A percentile compares a stretch with the other conserved stretches of the same genome.
phyloP scores from a whole-genome alignment of 2,888 invertebrate genomes.

The Drosophila borealis region DNA sequence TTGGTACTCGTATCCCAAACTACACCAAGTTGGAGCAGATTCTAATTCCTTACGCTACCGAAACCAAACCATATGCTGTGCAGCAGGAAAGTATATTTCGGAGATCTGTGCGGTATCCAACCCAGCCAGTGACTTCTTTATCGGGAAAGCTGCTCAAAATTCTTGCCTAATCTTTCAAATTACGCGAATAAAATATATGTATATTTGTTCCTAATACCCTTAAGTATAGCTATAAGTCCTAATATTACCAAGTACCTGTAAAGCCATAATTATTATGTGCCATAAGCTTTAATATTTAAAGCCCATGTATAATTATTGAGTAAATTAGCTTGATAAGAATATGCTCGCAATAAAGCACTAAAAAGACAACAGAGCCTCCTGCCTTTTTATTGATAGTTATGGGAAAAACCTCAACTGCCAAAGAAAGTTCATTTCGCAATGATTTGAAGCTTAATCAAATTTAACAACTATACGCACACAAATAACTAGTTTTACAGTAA shows the following conservation, averaged over 20 bases:
- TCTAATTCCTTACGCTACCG: neutral
- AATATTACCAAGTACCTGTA: neutral
- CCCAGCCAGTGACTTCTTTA: slow-evolving; percentile 60
- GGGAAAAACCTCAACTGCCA: too few species aligned
- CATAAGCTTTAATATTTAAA: slow-evolving; percentile 5
- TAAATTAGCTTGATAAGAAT: neutral
- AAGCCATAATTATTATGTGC: neutral
- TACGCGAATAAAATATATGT: neutral
- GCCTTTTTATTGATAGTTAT: too few species aligned
- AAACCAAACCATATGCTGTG: slow-evolving; percentile 11
- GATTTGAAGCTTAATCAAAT: too few species aligned
- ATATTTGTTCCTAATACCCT: neutral
- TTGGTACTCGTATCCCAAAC: neutral
- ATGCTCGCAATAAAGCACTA: slow-evolving; percentile 11
- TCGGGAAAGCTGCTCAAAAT: slow-evolving; percentile 65
- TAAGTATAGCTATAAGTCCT: slow-evolving; percentile 2
- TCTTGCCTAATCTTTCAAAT: slow-evolving; percentile 39
- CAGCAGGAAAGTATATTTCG: neutral
- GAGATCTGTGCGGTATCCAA: slow-evolving; percentile 12
- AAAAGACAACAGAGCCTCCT: neutral
- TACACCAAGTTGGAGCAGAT: slow-evolving; percentile 47
- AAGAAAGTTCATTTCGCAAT: too few species aligned
- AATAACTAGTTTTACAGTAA: too few species aligned
- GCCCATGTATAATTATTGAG: neutral
- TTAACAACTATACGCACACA: too few species aligned